Conservation (phyloP, 2,113 vertebrate species). For the Athene cunicularia region DNA sequence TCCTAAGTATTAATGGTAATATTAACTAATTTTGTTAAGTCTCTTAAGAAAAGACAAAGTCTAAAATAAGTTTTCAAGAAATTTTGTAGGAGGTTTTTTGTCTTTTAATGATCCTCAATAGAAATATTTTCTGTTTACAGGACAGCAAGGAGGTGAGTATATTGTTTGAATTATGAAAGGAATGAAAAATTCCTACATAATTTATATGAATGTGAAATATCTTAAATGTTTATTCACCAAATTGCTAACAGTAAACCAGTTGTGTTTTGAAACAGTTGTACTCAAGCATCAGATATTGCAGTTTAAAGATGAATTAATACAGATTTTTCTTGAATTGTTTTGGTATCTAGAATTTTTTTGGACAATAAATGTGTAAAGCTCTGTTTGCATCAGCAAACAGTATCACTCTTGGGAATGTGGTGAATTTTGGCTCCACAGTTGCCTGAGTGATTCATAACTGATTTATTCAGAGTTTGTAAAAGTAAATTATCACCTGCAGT, state of each 20-base stretch:
- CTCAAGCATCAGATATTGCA: background rate
- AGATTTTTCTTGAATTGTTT: background rate
- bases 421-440: background rate
- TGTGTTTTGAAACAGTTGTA: background rate
- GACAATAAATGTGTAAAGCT: background rate
- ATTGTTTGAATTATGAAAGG: slow-evolving; percentile 34
- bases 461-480: background rate
- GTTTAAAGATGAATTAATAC: background rate
- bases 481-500: background rate
- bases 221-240: background rate
- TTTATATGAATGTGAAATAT: background rate
- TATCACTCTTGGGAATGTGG: background rate
- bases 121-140: slow-evolving; percentile 65
- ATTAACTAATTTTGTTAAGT: background rate
- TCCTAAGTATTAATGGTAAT: background rate
- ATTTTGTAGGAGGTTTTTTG: background rate
- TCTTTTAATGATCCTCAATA: background rate
- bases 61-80: background rate
- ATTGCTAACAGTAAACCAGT: background rate
- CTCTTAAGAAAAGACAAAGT: background rate
- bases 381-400: background rate
- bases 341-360: background rate
- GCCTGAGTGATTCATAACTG: background rate
- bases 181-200: background rate
- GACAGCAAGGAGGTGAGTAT: slow-evolving; percentile 72